Percentiles rank a stretch among this genome's conserved stretches.
Evolutionary conservation across 2,797 vertebrate species (phyloP).

Genomic region (Bufotes viridis): DNA sequence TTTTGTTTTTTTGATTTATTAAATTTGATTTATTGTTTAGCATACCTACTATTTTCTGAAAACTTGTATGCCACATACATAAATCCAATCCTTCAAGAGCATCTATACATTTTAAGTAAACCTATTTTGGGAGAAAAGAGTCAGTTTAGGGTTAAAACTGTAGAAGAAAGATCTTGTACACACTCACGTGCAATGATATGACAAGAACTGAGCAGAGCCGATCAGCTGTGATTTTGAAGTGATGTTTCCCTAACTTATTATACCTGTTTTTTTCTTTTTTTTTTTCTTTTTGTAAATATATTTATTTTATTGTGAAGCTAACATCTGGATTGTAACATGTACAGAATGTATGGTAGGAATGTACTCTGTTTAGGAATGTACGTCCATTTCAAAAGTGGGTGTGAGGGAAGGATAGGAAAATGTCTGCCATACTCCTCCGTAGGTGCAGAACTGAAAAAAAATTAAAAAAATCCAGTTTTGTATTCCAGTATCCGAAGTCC

Average conservation of each 20-base stretch:
- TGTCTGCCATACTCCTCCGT: slow-evolving; percentile 65
- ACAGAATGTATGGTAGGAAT: slow-evolving; percentile 98
- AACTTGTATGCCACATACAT: neutral
- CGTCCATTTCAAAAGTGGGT: slow-evolving; percentile 81
- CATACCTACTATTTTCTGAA: slow-evolving; percentile 16
- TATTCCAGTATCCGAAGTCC: slow-evolving; percentile 42
- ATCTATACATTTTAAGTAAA: neutral
- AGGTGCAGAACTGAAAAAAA: slow-evolving; percentile 66
- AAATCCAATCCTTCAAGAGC: neutral
- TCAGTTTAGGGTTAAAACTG: slow-evolving; percentile 13
- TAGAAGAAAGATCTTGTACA: slow-evolving; percentile 58
- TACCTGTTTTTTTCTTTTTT: slow-evolving; percentile 78
- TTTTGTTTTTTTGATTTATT: neutral
- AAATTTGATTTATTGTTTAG: slow-evolving; percentile 22
- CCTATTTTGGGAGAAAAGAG: neutral
- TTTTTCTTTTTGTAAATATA: slow-evolving; percentile 94
- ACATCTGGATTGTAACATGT: slow-evolving; percentile 95
- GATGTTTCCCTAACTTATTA: slow-evolving; percentile 91
- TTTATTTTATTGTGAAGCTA: slow-evolving; percentile 99
- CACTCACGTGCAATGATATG: slow-evolving; percentile 78
- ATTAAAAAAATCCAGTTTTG: slow-evolving; percentile 32
- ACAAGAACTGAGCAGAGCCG: slow-evolving; percentile 82
- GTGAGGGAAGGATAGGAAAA: slow-evolving; percentile 68
- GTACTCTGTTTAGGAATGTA: slow-evolving; percentile 92
- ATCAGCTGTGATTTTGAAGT: slow-evolving; percentile 88